Conservation (phyloP, 1,140 invertebrate species). For the Tetramorium parvispinum region DNA sequence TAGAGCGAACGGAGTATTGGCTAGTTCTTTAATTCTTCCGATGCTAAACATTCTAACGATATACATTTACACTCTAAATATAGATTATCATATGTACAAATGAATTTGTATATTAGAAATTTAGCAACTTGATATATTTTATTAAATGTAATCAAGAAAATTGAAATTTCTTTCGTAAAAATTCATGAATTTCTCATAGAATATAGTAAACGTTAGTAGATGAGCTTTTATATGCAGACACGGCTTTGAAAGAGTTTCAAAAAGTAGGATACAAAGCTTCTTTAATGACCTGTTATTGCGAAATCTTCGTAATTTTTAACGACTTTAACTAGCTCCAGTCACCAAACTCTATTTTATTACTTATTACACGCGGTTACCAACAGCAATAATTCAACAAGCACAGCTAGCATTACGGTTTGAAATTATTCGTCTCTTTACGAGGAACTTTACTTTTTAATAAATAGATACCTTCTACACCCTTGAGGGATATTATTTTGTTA, state of each 20-base stretch:
- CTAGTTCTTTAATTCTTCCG: neutral
- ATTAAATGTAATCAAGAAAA: slow-evolving; percentile 7
- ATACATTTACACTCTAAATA: neutral
- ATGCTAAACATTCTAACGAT: neutral
- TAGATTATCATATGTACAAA: neutral
- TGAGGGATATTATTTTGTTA: neutral
- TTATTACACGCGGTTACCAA: neutral
- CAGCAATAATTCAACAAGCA: slow-evolving; percentile 8
- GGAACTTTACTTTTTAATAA: slow-evolving; percentile 30
- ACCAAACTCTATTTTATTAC: neutral
- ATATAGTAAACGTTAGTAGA: neutral
- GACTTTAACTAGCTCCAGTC: neutral
- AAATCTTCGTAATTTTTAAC: slow-evolving; percentile 14
- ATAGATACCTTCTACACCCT: neutral
- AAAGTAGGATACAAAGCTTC: neutral
- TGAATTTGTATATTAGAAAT: neutral
- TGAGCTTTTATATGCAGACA: neutral
- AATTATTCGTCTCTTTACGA: slow-evolving; percentile 1
- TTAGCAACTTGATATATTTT: neutral
- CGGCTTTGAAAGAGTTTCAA: neutral
- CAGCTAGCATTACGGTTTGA: neutral
- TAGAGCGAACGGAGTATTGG: neutral
- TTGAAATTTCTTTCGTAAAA: neutral
- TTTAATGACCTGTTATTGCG: neutral
- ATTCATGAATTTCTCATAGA: neutral